Base-by-base conservation (phyloP, 2,888 invertebrate species). In the Ochropacha duplaris region DNA sequence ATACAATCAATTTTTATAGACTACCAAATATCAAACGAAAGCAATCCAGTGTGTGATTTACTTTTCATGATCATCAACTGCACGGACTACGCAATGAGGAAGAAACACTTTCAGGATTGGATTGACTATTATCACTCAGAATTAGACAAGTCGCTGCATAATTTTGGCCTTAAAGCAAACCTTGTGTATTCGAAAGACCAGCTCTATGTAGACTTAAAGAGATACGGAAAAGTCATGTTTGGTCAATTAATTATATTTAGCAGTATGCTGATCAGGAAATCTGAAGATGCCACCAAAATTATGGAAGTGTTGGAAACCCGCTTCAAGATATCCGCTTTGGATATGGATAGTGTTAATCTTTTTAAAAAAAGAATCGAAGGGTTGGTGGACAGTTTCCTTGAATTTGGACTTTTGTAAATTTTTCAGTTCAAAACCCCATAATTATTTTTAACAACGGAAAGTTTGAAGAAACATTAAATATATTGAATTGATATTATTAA, bases 61-160 rank as follows among this genome's bases (percentile, higher is more conserved):
- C 59, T 69, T 0, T 74, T 74, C 58, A 67, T 78, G 56, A 59
- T 80, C 4, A 74, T 81, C 52, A 76, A 68, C 60, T 76, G 81
- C 59, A 77, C 76, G 0, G 74, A 79, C 57, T 68, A 79, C 54
- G 56, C 65, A 14, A 62, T 68, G 0, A 72, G 76, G n/a, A 50
- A 60, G 0, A 57, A 71, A 26, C 61, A 74, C 34, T 79, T 67
- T 39, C 28, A 68, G 6, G 69, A 76, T 1, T 76, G 76, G 76
- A 64, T 78, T 0, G 74, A 75, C n/a, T 66, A 65, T 19, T 79
- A 79, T 50, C 69, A 81, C 49, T 54, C 59, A 1, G 61, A 69
- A 55, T 60, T 81, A 8, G 72, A 73, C 14, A 62, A 70, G 34
- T 64, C 61, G 26, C 63, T 82, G 11, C 54, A 57, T 0, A 52